These are phyloP conservation scores for Leucozona laternaria DNA, from an alignment of 2,888 invertebrate genomes.

Conservation along the genomic window DNA sequence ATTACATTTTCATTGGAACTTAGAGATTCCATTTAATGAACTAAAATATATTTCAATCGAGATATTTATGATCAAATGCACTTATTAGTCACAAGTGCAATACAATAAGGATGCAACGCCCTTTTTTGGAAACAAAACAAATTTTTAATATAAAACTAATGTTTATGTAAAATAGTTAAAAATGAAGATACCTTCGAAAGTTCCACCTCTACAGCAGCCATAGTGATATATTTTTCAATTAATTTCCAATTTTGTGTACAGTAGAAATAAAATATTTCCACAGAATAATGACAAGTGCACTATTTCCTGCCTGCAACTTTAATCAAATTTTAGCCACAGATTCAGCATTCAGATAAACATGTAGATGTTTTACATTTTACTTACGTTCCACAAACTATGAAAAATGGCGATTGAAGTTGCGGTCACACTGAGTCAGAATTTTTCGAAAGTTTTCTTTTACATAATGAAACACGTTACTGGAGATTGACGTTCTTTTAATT, in stretches of 20 bases:
- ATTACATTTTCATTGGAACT: background rate
- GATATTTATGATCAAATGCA: background rate
- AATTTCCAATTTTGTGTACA: conserved; percentile 3
- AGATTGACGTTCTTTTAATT: too few species aligned
- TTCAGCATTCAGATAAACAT: background rate
- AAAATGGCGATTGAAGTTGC: background rate
- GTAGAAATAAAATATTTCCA: conserved; percentile 34
- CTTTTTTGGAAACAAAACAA: conserved; percentile 64
- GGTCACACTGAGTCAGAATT: background rate
- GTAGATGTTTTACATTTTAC: background rate
- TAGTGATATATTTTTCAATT: conserved; percentile 44
- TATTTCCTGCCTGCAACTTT: conserved; percentile 14
- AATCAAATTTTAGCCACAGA: conserved; percentile 5
- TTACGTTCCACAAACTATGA: conserved; percentile 37
- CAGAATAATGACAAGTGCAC: conserved; percentile 50
- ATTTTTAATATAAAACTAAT: conserved; percentile 44
- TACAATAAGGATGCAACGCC: conserved; percentile 71
- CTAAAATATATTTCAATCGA: background rate
- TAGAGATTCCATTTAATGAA: background rate
- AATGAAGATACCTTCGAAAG: conserved; percentile 81
- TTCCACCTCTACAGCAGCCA: conserved; percentile 82
- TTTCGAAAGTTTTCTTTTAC: too few species aligned
- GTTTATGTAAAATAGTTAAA: background rate
- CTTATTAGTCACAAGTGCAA: conserved; percentile 61
- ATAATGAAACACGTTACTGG: too few species aligned